Evolutionary conservation across 2,888 invertebrate genomes (phyloP).

Genomic region (Incurvaria masculella): DNA sequence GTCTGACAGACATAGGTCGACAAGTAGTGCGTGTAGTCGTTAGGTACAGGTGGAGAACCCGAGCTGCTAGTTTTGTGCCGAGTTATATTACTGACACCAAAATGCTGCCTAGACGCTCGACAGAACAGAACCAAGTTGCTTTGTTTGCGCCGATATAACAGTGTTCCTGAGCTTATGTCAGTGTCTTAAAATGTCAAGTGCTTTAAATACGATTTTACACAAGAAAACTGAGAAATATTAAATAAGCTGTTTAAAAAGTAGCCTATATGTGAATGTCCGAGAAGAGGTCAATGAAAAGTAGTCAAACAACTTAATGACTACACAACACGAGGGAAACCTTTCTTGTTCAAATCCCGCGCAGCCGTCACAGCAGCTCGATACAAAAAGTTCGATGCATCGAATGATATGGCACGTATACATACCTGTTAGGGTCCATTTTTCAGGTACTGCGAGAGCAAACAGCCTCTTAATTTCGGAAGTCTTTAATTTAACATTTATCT

Average conservation of each 20-base stretch:
- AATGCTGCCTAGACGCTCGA: no score
- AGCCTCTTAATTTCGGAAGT: conserved; percentile 54
- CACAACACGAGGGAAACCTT: background rate
- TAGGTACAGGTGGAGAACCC: no score
- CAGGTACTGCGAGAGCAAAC: conserved; percentile 58
- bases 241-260: background rate
- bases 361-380: background rate
- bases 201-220: no score
- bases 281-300: background rate
- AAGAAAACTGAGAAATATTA: no score
- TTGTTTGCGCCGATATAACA: no score
- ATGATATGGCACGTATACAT: conserved; percentile 7
- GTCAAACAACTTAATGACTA: background rate
- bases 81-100: no score
- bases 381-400: conserved; percentile 12
- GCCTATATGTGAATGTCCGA: background rate
- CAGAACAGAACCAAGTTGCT: no score
- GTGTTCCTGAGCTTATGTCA: no score
- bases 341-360: background rate
- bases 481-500: conserved; percentile 48
- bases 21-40: no score
- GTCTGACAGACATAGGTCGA: no score
- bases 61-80: no score
- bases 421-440: conserved; percentile 62
- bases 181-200: no score